Evolutionary conservation across 2,888 invertebrate genomes (phyloP).

Genomic region (Parthenolecanium corni): DNA sequence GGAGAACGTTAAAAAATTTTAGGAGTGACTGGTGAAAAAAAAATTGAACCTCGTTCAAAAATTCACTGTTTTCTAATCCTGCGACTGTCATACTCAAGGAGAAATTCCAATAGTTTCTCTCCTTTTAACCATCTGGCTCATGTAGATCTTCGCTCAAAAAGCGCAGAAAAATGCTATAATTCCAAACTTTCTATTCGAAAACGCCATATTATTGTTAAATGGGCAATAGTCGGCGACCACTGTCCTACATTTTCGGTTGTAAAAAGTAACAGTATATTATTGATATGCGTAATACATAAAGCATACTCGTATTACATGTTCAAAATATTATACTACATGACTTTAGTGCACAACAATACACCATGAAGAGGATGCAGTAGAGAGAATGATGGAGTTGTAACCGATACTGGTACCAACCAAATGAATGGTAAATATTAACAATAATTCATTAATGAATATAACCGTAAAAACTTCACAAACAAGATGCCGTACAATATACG

Average conservation of each 20-base stretch:
- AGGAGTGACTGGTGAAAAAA: too few relatives aligned
- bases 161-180: not conserved
- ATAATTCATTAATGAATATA: conserved; percentile 18
- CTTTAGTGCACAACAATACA: not conserved
- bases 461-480: conserved; percentile 10
- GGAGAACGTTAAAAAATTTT: too few relatives aligned
- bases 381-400: not conserved
- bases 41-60: too few relatives aligned
- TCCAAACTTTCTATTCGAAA: conserved; percentile 22
- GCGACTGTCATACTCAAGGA: too few relatives aligned
- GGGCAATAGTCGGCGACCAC: not conserved
- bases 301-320: conserved; percentile 9
- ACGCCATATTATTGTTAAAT: conserved; percentile 10
- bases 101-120: too few relatives aligned
- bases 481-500: not conserved
- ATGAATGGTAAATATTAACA: not conserved
- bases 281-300: conserved; percentile 26
- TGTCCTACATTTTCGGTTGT: conserved; percentile 26
- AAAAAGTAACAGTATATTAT: conserved; percentile 24
- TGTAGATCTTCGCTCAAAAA: not conserved
- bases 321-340: conserved; percentile 15
- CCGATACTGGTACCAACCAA: not conserved
- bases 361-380: not conserved
- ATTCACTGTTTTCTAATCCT: too few relatives aligned
- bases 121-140: too few relatives aligned